Evolutionary conservation across 53 echinoderm and acorn worm genomes (phyloP), one percentile per base, ranked within the genome.

Genomic region (Hippasteria phrygiana): DNA sequence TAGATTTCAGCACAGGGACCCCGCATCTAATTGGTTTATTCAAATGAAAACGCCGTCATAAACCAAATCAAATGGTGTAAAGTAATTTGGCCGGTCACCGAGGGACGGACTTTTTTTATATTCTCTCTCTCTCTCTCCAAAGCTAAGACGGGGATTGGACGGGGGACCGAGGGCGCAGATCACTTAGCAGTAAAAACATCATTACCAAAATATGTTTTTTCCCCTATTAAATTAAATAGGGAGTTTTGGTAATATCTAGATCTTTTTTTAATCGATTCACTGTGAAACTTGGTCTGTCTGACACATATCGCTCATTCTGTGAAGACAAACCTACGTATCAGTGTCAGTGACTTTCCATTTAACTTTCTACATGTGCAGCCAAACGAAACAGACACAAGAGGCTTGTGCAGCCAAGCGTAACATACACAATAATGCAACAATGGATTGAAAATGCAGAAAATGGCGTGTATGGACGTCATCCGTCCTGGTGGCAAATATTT

Each of bases 31-130:
- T 85, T 85, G 85, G 85, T 85, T 85, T 85, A 85, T 85, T 85
- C 85, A 85, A 85, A 85, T 85, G 85, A 85, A n/a, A 85, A 67
- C 69, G 71, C 85, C 85, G 85, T 85, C 85, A 85, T 85, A 85
- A 85, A 85, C 85, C 85, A 85, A 85, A 85, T 85, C 85, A 85
- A 71, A 85, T n/a, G 69, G 85, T 85, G 85, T 85, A 85, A 85
- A 85, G 85, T 85, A 85, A 85, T 85, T 85, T 85, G 85, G 71
- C 50, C 71, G 85, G 70, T 71, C 85, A 85, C 71, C 17, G 22
- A 71, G 24, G 71, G 85, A 71, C n/a, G 50, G 70, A 82, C 82
- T 79, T 79, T 79, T 40, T 35, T n/a, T n/a, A n/a, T n/a, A n/a
- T n/a, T 51, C 54, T 62, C 24, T 29, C 0, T 62, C 20, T 62